Evolutionary conservation across 2,888 invertebrate genomes (phyloP), one percentile per base, ranked within the genome.

Genomic region (Polydrusus cervinus): DNA sequence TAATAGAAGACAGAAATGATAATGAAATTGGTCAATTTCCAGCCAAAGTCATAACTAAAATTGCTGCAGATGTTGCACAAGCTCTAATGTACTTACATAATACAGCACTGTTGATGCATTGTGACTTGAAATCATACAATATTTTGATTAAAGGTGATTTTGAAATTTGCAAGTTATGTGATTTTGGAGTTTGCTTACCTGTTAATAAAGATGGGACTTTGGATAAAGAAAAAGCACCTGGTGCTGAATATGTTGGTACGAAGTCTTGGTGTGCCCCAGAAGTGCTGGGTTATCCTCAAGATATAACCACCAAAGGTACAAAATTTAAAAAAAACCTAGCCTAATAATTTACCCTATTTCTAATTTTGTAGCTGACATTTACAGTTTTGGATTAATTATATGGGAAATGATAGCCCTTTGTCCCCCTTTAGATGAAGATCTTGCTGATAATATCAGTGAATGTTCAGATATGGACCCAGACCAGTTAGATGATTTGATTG

Each of bases 51-150:
- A 93, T 94, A 75, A 83, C 91, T 14, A 92, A 91, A 87, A 92
- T 95, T 74, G 90, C 90, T 3, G 82, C 86, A 53, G 94, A 95
- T 84, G 89, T 94, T 67, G 89, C 91, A 0, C 91, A 90, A 82
- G 96, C 93, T 0, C 85, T 96, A 0, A 90, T 93, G 82, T 96
- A 96, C 87, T 87, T 96, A 1, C 96, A 96, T 84, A 91, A 91
- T 0, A 90, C 90, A 77, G 92, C 91, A 66, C 89, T 90, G 66
- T 87, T 95, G 51, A 86, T 96, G 9, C 96, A 96, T 77, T 94
- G 95, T 34, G 96, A 96, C 85, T 88, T 96, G 47, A 96, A 96
- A 87, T 95, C 95, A 0, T 93, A 91, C 83, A 96, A 96, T 84
- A 88, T 96, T 51, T 89, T 96, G 0, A 89, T 96, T 0, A 94